A percentile compares a stretch with the other conserved stretches of the same genome.
Evolutionary conservation across 2,797 vertebrate species (phyloP).

Genomic region (Clarias pachynema): DNA sequence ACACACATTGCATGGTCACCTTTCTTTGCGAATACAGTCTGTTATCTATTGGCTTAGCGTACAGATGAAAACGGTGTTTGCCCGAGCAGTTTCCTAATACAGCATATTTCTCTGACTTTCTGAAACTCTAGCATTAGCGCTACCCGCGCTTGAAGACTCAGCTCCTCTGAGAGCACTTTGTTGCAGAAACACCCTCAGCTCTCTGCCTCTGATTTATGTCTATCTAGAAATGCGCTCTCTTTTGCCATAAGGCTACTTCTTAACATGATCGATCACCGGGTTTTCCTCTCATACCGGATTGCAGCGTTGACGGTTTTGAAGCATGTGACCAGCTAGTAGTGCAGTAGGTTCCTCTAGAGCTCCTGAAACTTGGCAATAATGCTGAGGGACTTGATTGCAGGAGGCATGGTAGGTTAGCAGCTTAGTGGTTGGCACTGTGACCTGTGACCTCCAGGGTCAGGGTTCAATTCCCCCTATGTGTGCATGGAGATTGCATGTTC

Average conservation of each 20-base stretch:
- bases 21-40: not conserved
- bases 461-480: too few relatives aligned
- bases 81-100: constrained; percentile 13
- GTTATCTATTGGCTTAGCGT: not conserved
- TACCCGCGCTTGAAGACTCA: constrained; percentile 29
- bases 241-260: constrained; percentile 15
- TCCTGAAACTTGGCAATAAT: not conserved
- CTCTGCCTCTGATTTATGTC: constrained; percentile 16
- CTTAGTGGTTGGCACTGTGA: too few relatives aligned
- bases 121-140: constrained; percentile 20
- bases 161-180: constrained; percentile 32
- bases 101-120: constrained; percentile 12
- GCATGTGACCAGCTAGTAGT: not conserved
- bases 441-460: too few relatives aligned
- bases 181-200: constrained; percentile 27
- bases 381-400: not conserved
- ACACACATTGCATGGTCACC: too few relatives aligned
- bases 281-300: not conserved
- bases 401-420: too few relatives aligned
- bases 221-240: constrained; percentile 16
- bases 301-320: not conserved
- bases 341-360: not conserved
- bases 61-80: not conserved
- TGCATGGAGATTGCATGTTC: too few relatives aligned
- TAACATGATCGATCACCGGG: constrained; percentile 9